Conservation (phyloP, 1,140 invertebrate genomes). For the Scaptodrosophila lebanonensis region DNA sequence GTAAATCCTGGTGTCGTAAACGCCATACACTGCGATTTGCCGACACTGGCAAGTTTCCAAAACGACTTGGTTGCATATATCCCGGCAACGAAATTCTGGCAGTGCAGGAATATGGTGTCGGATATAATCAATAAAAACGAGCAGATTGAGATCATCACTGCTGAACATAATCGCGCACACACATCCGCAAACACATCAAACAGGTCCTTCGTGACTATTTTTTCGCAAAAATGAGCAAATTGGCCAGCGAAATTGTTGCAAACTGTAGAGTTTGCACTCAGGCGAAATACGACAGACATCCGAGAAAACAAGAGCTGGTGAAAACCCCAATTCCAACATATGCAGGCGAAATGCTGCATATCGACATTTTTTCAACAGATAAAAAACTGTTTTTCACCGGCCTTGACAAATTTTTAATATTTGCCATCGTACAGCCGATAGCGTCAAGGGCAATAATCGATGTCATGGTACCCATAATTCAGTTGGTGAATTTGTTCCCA, state of each 20-base stretch:
- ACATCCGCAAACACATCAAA: conserved; percentile 25
- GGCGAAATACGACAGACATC: conserved; percentile 15
- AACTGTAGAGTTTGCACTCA: conserved; percentile 24
- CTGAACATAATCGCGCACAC: conserved; percentile 13
- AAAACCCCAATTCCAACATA: conserved; percentile 15
- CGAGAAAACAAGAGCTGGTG: conserved; percentile 15
- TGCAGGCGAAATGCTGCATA: conserved; percentile 20
- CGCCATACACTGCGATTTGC: not conserved
- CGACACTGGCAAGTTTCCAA: conserved; percentile 4
- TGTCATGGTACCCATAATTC: conserved; percentile 1
- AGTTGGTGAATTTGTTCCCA: conserved; percentile 21
- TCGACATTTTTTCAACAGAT: conserved; percentile 24
- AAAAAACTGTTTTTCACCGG: conserved; percentile 19
- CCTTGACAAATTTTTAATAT: conserved; percentile 29
- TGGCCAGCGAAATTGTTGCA: conserved; percentile 14
- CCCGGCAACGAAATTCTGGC: conserved; percentile 14
- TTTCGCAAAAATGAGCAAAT: conserved; percentile 30
- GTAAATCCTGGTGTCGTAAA: conserved; percentile 13
- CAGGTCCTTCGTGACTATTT: conserved; percentile 21
- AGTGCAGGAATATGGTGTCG: conserved; percentile 13
- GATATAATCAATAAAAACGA: conserved; percentile 7
- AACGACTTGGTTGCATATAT: conserved; percentile 11
- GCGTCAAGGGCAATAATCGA: conserved; percentile 16
- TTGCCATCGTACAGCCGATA: conserved; percentile 19
- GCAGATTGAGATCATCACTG: conserved; percentile 12